A percentile compares a stretch with the other conserved stretches of the same genome.
Evolutionary conservation across 1,140 invertebrate species (phyloP).

Genomic region (Stratiolaelaps scimitus): DNA sequence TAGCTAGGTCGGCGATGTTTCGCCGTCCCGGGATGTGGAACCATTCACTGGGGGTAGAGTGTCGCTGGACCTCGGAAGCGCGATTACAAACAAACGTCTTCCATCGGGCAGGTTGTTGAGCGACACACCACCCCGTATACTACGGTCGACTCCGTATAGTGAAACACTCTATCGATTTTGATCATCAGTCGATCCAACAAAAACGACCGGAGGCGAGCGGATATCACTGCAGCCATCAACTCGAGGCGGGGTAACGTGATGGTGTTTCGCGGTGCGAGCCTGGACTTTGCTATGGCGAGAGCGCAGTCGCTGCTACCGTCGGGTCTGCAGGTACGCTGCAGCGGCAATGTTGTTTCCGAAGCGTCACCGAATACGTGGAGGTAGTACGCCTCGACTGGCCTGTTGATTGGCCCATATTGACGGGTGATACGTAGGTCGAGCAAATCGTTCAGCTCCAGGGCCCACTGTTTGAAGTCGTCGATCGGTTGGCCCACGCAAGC

Average conservation of each 20-base stretch:
- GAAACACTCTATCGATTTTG: neutral
- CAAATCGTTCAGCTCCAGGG: neutral
- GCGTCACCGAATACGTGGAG: conserved; percentile 2
- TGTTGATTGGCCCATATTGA: neutral
- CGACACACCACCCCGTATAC: neutral
- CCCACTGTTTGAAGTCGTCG: neutral
- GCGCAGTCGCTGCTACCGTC: neutral
- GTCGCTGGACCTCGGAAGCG: neutral
- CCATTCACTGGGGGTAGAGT: neutral
- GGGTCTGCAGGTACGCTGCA: neutral
- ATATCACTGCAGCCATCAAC: conserved; percentile 30
- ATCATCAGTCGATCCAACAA: neutral
- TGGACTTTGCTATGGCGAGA: conserved; percentile 33
- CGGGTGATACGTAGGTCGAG: neutral
- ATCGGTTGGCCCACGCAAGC: neutral
- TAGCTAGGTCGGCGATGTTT: conserved; percentile 19
- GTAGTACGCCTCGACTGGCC: neutral
- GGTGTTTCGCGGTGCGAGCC: conserved; percentile 29
- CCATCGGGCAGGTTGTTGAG: neutral
- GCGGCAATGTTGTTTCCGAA: too few species aligned
- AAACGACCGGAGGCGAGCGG: neutral
- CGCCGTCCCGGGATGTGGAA: neutral
- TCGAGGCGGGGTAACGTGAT: conserved; percentile 34
- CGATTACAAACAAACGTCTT: neutral
- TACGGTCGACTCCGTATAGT: neutral